Percentiles rank a stretch among this genome's conserved stretches.
Conservation (phyloP, 2,113 vertebrate species). For the Chionomys nivalis region DNA sequence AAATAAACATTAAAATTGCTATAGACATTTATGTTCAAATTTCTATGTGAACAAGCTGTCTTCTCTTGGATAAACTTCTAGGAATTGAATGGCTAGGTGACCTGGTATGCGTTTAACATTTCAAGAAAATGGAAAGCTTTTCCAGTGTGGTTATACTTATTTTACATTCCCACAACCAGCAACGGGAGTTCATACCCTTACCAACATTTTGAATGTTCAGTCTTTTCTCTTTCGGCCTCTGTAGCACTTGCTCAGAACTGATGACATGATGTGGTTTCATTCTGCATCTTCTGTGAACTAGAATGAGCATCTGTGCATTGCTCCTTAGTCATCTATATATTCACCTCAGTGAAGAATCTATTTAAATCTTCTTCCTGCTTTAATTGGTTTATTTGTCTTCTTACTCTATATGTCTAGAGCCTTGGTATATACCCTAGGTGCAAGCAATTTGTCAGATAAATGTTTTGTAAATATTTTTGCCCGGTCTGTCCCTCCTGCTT, state of each 20-base stretch:
- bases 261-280: neutral
- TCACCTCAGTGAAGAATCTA: neutral
- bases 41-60: neutral
- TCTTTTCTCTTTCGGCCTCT: neutral
- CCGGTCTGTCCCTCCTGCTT: neutral
- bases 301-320: neutral
- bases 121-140: constrained; percentile 9
- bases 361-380: constrained; percentile 1
- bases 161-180: neutral
- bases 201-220: neutral
- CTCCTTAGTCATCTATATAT: neutral
- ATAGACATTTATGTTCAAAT: neutral
- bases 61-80: neutral
- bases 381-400: neutral
- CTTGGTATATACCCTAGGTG: neutral
- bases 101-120: neutral
- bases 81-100: neutral
- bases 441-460: neutral
- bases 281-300: neutral
- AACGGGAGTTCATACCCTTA: neutral
- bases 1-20: neutral
- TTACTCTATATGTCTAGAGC: neutral
- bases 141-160: neutral
- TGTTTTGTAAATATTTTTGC: neutral
- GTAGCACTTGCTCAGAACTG: neutral